Evolutionary conservation across 1,140 invertebrate genomes (phyloP).

Genomic region (Gryllus bimaculatus): DNA sequence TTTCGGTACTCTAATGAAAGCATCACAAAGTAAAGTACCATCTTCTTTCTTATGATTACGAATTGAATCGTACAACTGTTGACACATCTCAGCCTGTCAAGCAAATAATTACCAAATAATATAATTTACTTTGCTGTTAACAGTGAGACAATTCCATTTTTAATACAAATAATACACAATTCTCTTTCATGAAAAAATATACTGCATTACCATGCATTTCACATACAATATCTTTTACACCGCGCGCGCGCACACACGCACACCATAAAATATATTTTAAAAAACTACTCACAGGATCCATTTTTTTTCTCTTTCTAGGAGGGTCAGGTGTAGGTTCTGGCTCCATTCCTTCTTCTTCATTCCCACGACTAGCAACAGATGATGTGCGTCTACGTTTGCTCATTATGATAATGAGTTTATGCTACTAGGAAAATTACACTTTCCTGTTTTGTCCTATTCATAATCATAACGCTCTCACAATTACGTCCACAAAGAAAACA

Average conservation of each 20-base stretch:
- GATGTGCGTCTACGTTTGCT: constrained; percentile 56
- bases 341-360: constrained; percentile 45
- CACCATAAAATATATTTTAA: too few relatives aligned
- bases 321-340: constrained; percentile 35
- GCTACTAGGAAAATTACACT: too few relatives aligned
- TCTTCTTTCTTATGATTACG: constrained; percentile 87
- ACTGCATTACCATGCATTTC: neutral
- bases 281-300: constrained; percentile 40
- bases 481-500: too few relatives aligned
- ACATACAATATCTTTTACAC: neutral
- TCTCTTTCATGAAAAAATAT: neutral
- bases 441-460: too few relatives aligned
- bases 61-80: constrained; percentile 86
- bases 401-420: constrained; percentile 32
- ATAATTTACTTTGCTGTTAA: too few relatives aligned
- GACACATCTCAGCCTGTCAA: constrained; percentile 70
- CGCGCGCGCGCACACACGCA: too few relatives aligned
- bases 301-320: constrained; percentile 39
- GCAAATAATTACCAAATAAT: too few relatives aligned
- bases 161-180: neutral
- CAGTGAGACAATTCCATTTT: neutral
- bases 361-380: constrained; percentile 55
- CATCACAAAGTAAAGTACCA: constrained; percentile 81
- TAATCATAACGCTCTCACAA: too few relatives aligned
- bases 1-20: constrained; percentile 89